Conservation (phyloP, 2,113 vertebrate genomes). For the Malurus elegans region DNA sequence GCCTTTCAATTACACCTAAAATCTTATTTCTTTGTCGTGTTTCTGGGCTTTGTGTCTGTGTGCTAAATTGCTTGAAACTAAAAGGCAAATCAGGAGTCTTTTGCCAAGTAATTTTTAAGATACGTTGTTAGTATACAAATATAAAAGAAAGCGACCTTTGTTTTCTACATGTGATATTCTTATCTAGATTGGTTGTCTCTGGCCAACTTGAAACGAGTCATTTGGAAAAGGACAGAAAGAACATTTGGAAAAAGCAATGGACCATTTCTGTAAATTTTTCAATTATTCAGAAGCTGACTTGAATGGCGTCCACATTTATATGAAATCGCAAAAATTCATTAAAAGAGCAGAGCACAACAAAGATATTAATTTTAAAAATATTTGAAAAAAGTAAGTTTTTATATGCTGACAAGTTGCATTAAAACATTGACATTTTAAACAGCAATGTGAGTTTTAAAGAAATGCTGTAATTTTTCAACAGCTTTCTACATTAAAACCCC, state of each 20-base stretch:
- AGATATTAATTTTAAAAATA: background rate
- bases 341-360: background rate
- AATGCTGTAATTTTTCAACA: background rate
- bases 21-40: background rate
- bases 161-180: background rate
- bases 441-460: background rate
- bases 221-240: background rate
- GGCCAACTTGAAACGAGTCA: background rate
- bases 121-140: background rate
- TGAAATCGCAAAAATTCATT: background rate
- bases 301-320: background rate
- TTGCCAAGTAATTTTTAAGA: background rate
- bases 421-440: background rate
- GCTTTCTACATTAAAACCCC: background rate
- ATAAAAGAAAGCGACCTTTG: background rate
- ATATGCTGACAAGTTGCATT: background rate
- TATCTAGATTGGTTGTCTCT: background rate
- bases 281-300: background rate
- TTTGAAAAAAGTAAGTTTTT: background rate
- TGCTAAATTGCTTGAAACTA: background rate
- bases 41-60: background rate
- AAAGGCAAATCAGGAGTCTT: background rate
- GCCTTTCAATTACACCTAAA: background rate
- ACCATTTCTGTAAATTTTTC: background rate
- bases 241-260: background rate